Conservation (phyloP, 2,113 vertebrate species). For the Dendropsophus ebraccatus region DNA sequence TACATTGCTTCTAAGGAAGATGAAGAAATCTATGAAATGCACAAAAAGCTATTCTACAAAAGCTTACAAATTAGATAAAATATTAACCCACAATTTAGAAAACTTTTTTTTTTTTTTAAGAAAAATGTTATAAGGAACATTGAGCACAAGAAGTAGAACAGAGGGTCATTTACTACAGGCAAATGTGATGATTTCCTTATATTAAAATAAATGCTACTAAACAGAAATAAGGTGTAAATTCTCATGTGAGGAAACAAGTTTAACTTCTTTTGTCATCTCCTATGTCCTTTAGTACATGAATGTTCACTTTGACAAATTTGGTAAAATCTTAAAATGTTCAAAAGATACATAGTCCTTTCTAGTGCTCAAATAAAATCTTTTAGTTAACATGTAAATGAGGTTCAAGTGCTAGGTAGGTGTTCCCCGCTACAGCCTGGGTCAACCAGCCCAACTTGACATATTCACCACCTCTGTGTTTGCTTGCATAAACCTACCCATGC, state of each 20-base stretch:
- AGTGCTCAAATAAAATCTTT: too few species aligned
- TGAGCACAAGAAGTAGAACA: background rate
- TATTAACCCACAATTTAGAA: slow-evolving; percentile 29
- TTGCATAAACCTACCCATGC: too few species aligned
- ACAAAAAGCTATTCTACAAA: slow-evolving; percentile 32
- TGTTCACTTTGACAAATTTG: background rate
- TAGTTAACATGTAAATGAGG: too few species aligned
- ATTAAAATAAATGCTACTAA: background rate
- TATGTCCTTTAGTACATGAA: background rate
- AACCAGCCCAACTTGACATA: too few species aligned
- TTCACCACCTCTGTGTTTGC: too few species aligned
- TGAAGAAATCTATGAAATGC: background rate
- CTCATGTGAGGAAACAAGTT: background rate
- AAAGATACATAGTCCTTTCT: too few species aligned
- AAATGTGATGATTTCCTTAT: background rate
- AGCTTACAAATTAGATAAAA: background rate
- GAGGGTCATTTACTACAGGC: background rate
- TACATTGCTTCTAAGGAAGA: slow-evolving; percentile 9
- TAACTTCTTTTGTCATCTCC: background rate
- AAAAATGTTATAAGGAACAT: slow-evolving; percentile 11
- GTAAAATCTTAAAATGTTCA: background rate
- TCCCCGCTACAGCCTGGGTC: too few species aligned
- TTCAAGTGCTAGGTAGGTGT: too few species aligned
- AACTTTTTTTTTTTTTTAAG: background rate
- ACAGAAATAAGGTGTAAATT: background rate